phyloP scores from a whole-genome alignment of 2,797 vertebrate species.

The Acrossocheilus wenchowensis region DNA sequence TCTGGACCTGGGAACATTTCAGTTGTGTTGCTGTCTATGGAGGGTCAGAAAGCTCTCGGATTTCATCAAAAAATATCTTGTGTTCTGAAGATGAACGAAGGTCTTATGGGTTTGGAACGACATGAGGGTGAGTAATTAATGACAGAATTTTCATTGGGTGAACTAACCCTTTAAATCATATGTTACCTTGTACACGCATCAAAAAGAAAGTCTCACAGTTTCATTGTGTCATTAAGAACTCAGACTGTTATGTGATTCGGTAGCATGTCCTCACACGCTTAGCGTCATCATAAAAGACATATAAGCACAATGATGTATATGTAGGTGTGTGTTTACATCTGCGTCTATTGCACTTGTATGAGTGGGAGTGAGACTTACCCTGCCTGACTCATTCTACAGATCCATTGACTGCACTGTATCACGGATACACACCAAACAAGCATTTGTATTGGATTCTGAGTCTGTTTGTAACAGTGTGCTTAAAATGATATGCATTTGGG shows the following conservation, averaged over 20 bases:
- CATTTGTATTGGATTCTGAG: conserved; percentile 72
- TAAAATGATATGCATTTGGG: background rate
- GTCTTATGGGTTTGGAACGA: no score
- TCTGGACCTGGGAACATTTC: no score
- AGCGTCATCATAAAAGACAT: background rate
- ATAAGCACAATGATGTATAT: background rate
- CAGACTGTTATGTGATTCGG: background rate
- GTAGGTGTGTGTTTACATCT: conserved; percentile 20
- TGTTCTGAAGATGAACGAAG: no score
- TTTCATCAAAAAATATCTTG: no score
- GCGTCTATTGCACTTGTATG: background rate
- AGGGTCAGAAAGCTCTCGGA: no score
- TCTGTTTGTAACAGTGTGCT: background rate
- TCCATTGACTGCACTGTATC: conserved; percentile 62
- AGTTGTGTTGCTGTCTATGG: no score
- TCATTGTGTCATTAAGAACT: background rate
- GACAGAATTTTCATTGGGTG: no score
- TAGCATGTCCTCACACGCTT: background rate
- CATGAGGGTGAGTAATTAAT: no score
- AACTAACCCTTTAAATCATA: background rate
- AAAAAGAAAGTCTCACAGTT: background rate
- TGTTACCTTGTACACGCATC: background rate
- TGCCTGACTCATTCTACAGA: background rate
- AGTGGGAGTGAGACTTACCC: background rate
- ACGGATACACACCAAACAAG: conserved; percentile 72